Conservation (phyloP, 1,140 invertebrate species). For the Drosophila biarmipes region DNA sequence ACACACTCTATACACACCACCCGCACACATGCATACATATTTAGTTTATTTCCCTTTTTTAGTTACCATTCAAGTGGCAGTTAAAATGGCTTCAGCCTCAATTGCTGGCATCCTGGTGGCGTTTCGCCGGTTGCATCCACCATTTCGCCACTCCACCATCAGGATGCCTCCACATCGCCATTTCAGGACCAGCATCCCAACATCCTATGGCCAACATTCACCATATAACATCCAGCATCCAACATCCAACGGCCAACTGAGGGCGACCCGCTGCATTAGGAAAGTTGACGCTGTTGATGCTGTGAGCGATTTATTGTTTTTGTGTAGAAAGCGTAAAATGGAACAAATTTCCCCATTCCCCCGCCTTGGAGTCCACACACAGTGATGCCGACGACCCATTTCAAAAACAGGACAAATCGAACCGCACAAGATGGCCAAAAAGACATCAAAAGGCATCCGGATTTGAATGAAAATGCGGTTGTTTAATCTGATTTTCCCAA, state of each 20-base stretch:
- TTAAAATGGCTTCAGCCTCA: constrained; percentile 80
- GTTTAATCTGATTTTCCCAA: constrained; percentile 1
- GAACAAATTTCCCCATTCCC: constrained; percentile 64
- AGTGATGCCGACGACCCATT: constrained; percentile 32
- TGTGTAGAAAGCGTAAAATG: constrained; percentile 79
- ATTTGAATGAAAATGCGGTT: background rate
- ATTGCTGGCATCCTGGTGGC: constrained; percentile 60
- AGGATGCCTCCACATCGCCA: background rate
- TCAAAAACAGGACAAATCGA: constrained; percentile 32
- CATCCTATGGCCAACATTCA: constrained; percentile 30
- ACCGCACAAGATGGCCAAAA: constrained; percentile 1
- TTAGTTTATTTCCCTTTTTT: constrained; percentile 34
- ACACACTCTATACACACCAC: constrained; percentile 2
- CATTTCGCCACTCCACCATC: constrained; percentile 21
- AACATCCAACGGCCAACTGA: constrained; percentile 31
- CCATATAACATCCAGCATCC: constrained; percentile 23
- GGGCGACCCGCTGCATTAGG: constrained; percentile 67
- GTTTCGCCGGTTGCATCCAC: constrained; percentile 44
- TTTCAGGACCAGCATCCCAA: constrained; percentile 10
- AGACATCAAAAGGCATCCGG: constrained; percentile 3
- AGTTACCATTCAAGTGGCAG: constrained; percentile 74
- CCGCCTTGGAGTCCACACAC: constrained; percentile 4
- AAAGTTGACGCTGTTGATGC: constrained; percentile 77
- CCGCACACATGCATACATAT: constrained; percentile 20
- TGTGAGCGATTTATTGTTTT: constrained; percentile 82